Base-by-base conservation (phyloP, 1,140 invertebrate species). In the Wasmannia auropunctata region DNA sequence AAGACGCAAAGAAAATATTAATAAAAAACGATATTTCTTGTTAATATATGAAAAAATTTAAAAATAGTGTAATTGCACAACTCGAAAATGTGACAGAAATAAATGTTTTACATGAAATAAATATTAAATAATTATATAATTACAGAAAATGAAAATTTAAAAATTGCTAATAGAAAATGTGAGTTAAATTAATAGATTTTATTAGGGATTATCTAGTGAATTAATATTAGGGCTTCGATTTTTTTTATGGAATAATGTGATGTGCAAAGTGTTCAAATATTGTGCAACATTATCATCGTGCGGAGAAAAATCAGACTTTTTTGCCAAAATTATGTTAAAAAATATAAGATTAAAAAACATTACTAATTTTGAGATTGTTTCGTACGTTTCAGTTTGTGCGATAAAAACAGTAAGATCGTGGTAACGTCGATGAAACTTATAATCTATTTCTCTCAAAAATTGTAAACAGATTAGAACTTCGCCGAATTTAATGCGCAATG, bases 361-460 rank as follows among this genome's bases (percentile, higher is more conserved):
- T 40, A 6, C 34, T 65, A 65, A 22, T 40, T 67, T 43, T 8
- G n/a, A 40, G 34, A 22, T 25, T 22, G 43, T 28, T n/a, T 19
- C n/a, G n/a, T n/a, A n/a, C 11, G 8, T n/a, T 49, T 72, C 34
- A 34, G 16, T 28, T 72, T 3, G n/a, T 11, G 22, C 3, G 77
- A 88, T 84, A 69, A 87, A 14, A 31, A 40, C 34, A 19, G 10
- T 3, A 16, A 49, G 43, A 43, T 75, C n/a, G 40, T 0, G 31
- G 51, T 46, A 87, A 43, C 49, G 34, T 16, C 25, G 87, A 43
- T 19, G 69, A 84, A 83, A 16, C 16, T 51, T 77, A n/a, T 40
- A 85, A 88, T 56, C 31, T 7, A 28, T 0, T 62, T 54, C 28
- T 74, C 10, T 16, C 28, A 65, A 58, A 85, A 85, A 56, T 69